Evolutionary conservation across 1,140 invertebrate species (phyloP), one percentile per base, ranked within the genome.

Genomic region (Calosoma granatense): DNA sequence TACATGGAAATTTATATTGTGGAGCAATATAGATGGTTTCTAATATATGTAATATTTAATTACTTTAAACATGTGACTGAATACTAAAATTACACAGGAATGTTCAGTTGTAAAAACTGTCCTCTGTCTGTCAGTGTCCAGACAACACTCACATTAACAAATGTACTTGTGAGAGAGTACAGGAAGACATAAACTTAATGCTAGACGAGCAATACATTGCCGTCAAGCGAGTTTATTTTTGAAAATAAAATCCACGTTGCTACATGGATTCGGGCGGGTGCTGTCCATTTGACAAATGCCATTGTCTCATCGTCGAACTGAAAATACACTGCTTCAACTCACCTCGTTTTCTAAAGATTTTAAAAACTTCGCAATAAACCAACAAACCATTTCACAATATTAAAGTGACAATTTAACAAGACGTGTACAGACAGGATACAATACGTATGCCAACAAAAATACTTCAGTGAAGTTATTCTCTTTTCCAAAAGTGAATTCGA

Each of bases 401-500:
- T 47, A 9, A 11, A 17, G 41, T 47, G 41, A 12, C 41, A 47
- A 4, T 47, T 17, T 47, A 47, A 47, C 41, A 47, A 47, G 41
- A 47, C 41, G 17, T 12, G 41, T 47, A 47, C 41, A 47, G 41
- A 47, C 41, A n/a, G n/a, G 15, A 9, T 47, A 12, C 41, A 36
- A 47, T 47, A 47, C 17, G 9, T 47, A 17, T 47, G 41, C 41
- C 41, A 47, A 47, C 41, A 47, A 12, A 47, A 47, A 47, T 47
- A 47, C 17, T 47, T 47, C 41, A 47, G 41, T 11, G 9, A 47
- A 9, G 41, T 17, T 17, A 47, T 47, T 47, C 17, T 47, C 41
- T 17, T 47, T 9, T 47, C 41, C 41, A 36, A 17, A 47, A 17
- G 17, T 17, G 9, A 30, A 30, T 47, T 12, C 41, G 41, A 12